Percentiles rank a stretch among this genome's conserved stretches.
phyloP scores from a whole-genome alignment of 1,140 invertebrate species.

The Melanaphis sacchari region DNA sequence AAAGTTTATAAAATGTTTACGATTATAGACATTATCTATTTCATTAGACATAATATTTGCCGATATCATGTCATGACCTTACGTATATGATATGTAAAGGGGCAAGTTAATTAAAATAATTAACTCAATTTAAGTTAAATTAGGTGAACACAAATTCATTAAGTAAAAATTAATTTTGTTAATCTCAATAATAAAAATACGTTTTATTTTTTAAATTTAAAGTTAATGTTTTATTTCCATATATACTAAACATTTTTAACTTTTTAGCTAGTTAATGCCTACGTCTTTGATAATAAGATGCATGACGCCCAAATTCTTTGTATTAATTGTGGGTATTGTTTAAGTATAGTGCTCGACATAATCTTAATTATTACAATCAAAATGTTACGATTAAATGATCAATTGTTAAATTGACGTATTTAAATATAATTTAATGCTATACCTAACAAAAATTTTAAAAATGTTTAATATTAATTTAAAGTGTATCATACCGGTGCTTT shows the following conservation, averaged over 20 bases:
- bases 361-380: not conserved
- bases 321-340: too few species aligned
- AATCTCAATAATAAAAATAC: not conserved
- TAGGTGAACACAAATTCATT: too few species aligned
- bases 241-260: not conserved
- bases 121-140: too few species aligned
- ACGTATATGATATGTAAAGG: not conserved
- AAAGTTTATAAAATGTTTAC: not conserved
- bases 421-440: too few species aligned
- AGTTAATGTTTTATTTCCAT: too few species aligned
- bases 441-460: too few species aligned
- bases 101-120: too few species aligned
- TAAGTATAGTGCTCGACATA: too few species aligned
- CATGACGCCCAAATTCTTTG: too few species aligned
- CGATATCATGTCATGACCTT: not conserved
- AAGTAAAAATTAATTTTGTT: not conserved
- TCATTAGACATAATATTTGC: not conserved
- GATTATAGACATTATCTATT: not conserved
- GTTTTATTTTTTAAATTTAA: not conserved
- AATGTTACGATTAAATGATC: not conserved
- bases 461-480: not conserved
- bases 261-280: not conserved
- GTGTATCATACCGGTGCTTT: conserved; percentile 73
- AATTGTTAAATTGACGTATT: not conserved
- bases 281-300: not conserved